Evolutionary conservation across 2,797 vertebrate genomes (phyloP).

Genomic region (Taenioides sp.): DNA sequence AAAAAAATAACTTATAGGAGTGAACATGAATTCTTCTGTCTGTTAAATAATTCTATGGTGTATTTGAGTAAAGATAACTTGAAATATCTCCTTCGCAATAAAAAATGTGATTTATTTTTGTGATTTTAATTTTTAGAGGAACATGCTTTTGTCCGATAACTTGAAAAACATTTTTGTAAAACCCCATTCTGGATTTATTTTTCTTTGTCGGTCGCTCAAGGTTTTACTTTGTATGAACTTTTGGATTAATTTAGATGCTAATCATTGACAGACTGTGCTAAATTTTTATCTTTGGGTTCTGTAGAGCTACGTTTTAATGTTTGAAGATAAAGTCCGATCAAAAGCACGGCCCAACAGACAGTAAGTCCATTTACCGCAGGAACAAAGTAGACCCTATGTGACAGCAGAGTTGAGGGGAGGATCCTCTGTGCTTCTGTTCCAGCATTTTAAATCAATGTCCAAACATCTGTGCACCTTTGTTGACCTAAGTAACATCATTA

Average conservation of each 20-base stretch:
- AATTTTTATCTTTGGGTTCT: background rate
- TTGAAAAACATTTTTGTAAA: background rate
- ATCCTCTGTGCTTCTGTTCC: background rate
- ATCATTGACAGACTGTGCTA: background rate
- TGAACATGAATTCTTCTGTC: background rate
- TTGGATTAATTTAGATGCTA: background rate
- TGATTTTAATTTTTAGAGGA: background rate
- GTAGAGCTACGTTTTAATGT: background rate
- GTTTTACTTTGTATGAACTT: background rate
- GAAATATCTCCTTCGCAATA: too few relatives aligned
- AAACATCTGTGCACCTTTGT: background rate
- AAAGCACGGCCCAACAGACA: background rate
- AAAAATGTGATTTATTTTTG: background rate
- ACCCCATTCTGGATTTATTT: background rate
- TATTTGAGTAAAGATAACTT: too few relatives aligned
- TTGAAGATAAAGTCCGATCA: background rate
- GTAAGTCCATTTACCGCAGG: background rate
- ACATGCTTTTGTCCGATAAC: background rate
- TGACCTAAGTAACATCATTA: conserved; percentile 20
- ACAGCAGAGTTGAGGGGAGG: background rate
- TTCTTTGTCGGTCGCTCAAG: background rate
- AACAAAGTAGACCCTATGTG: background rate
- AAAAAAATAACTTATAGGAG: background rate
- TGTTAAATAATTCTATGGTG: background rate
- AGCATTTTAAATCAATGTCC: background rate